Percentiles rank a stretch among this genome's conserved stretches.
Conservation (phyloP, 2,797 vertebrate species). For the Pipistrellus nathusii region DNA sequence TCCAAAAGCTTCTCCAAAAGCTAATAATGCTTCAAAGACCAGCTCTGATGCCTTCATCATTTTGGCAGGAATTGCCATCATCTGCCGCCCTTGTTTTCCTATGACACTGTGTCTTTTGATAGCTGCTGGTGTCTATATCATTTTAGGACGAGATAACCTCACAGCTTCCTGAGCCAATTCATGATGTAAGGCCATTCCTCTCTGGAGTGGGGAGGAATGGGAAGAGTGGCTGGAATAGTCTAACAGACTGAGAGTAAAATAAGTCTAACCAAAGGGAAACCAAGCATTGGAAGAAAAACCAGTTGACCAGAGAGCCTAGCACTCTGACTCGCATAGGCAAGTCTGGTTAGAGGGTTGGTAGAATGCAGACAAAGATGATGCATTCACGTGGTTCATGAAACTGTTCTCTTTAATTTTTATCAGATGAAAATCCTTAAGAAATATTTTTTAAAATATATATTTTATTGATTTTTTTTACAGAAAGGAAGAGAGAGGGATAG, state of each 20-base stretch:
- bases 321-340: neutral
- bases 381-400: neutral
- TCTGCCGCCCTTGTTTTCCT: neutral
- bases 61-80: neutral
- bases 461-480: no score
- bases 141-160: neutral
- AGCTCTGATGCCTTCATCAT: neutral
- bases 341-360: neutral
- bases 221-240: neutral
- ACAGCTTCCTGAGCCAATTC: neutral
- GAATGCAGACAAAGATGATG: neutral
- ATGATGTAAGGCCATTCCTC: neutral
- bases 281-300: neutral
- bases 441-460: neutral
- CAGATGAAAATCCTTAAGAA: neutral
- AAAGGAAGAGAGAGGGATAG: no score
- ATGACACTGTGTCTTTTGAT: neutral
- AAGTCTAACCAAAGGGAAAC: neutral
- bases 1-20: constrained; percentile 28
- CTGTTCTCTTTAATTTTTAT: neutral
- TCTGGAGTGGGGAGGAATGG: neutral
- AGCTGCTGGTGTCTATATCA: neutral
- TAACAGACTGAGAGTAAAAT: neutral
- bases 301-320: neutral
- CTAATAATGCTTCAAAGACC: neutral